These are phyloP conservation scores for Suncus etruscus DNA, from an alignment of 2,113 vertebrate species.

Conservation along the genomic window DNA sequence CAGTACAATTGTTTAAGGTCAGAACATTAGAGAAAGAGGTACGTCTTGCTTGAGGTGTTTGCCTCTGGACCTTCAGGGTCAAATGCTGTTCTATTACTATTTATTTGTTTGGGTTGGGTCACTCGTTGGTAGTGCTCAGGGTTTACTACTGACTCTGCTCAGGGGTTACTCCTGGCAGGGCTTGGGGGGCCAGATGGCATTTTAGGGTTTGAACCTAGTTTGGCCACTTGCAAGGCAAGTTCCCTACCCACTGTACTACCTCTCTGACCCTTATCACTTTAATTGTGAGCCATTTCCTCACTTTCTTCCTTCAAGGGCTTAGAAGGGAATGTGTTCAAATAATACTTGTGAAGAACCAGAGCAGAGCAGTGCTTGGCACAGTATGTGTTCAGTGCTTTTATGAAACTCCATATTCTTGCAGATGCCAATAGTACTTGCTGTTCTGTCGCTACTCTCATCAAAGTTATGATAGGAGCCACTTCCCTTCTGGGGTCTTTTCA, in stretches of 20 bases:
- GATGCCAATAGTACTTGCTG: slow-evolving; percentile 44
- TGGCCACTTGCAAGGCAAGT: too few species aligned
- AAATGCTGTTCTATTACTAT: not conserved
- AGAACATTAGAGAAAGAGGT: not conserved
- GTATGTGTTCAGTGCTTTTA: not conserved
- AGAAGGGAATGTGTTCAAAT: not conserved
- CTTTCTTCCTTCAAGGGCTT: not conserved
- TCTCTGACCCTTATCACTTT: too few species aligned
- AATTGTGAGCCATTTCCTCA: too few species aligned
- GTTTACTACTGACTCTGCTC: too few species aligned
- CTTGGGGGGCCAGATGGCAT: too few species aligned
- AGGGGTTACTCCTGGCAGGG: too few species aligned
- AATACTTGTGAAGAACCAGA: slow-evolving; percentile 2
- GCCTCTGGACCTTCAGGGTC: not conserved
- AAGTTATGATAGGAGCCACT: not conserved
- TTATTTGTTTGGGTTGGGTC: not conserved
- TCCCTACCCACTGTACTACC: too few species aligned
- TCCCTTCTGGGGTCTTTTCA: slow-evolving; percentile 19
- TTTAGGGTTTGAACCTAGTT: too few species aligned
- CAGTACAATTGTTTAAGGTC: slow-evolving; percentile 3
- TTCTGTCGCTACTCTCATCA: not conserved
- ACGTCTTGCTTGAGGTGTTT: not conserved
- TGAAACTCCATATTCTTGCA: slow-evolving; percentile 6
- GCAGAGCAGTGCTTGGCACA: not conserved
- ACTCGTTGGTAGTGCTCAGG: too few species aligned